Evolutionary conservation across 2,888 invertebrate species (phyloP).

Genomic region (Ypsolopha sequella): DNA sequence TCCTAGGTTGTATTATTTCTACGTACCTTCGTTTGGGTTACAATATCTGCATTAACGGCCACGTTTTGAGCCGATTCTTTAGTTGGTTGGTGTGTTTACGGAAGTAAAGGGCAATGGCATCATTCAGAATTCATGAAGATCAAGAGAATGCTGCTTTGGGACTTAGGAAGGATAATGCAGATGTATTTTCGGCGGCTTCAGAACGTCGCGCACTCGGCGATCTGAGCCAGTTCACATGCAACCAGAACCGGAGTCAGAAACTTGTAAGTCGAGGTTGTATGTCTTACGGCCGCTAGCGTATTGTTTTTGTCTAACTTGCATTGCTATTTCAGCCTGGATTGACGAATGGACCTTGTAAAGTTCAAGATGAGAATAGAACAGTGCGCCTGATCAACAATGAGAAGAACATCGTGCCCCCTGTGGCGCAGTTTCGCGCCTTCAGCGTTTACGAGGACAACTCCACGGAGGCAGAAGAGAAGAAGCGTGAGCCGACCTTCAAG

Average conservation of each 20-base stretch:
- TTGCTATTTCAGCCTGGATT: constrained; percentile 39
- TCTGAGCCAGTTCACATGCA: constrained; percentile 70
- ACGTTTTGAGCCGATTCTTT: constrained; percentile 25
- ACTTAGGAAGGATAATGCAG: constrained; percentile 64
- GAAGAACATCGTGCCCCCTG: constrained; percentile 69
- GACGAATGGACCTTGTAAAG: constrained; percentile 58
- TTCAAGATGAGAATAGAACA: constrained; percentile 59
- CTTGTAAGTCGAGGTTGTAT: constrained; percentile 48
- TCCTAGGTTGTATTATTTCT: constrained; percentile 17
- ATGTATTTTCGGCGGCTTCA: constrained; percentile 50
- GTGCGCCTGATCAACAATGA: constrained; percentile 60
- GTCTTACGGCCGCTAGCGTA: not conserved
- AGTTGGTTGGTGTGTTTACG: constrained; percentile 42
- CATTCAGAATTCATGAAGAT: constrained; percentile 82
- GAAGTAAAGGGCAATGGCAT: constrained; percentile 73
- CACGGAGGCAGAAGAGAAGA: constrained; percentile 53
- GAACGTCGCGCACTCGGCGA: constrained; percentile 76
- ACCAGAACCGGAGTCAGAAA: constrained; percentile 63
- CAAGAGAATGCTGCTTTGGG: constrained; percentile 77
- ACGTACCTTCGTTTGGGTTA: constrained; percentile 30
- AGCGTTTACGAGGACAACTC: constrained; percentile 79
- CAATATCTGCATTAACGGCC: constrained; percentile 26
- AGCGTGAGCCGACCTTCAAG: constrained; percentile 51
- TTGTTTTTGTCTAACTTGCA: constrained; percentile 7
- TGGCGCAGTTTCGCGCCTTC: constrained; percentile 81